Conservation (phyloP, 2,888 invertebrate species). For the Dolichomitus sp. region DNA sequence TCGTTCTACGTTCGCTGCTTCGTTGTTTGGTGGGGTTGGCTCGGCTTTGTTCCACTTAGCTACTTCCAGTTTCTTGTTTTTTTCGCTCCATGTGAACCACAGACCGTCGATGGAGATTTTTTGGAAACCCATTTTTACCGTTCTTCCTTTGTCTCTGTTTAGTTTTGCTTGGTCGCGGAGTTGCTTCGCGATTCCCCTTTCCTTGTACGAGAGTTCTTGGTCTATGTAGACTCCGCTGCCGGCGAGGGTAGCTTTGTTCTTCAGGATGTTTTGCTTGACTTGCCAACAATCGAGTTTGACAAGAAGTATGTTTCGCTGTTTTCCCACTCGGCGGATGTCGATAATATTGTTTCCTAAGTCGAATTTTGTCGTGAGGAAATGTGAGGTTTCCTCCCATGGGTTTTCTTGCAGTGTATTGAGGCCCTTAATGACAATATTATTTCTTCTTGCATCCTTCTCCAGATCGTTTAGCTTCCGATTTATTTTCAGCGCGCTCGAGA, state of each 20-base stretch:
- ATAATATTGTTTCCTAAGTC: background rate
- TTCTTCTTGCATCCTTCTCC: background rate
- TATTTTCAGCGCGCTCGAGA: background rate
- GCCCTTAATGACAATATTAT: background rate
- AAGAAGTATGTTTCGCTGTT: background rate
- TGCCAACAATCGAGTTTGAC: slow-evolving; percentile 2
- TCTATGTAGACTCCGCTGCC: background rate
- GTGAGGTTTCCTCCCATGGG: background rate
- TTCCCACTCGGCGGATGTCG: background rate
- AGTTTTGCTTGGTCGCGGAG: background rate
- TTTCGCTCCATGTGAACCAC: background rate
- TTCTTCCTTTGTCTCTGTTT: background rate
- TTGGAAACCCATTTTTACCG: slow-evolving; percentile 2
- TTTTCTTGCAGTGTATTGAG: background rate
- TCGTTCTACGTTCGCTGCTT: background rate
- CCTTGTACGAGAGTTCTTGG: background rate
- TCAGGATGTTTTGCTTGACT: background rate
- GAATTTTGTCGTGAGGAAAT: background rate
- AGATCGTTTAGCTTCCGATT: background rate
- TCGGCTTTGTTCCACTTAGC: background rate
- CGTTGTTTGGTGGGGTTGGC: background rate
- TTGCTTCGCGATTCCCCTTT: background rate
- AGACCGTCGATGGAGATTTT: slow-evolving; percentile 5
- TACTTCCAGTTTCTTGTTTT: background rate
- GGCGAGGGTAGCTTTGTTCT: background rate